These are phyloP conservation scores for Dreissena rostriformis DNA, from an alignment of 1,140 invertebrate genomes.

Conservation along the genomic window DNA sequence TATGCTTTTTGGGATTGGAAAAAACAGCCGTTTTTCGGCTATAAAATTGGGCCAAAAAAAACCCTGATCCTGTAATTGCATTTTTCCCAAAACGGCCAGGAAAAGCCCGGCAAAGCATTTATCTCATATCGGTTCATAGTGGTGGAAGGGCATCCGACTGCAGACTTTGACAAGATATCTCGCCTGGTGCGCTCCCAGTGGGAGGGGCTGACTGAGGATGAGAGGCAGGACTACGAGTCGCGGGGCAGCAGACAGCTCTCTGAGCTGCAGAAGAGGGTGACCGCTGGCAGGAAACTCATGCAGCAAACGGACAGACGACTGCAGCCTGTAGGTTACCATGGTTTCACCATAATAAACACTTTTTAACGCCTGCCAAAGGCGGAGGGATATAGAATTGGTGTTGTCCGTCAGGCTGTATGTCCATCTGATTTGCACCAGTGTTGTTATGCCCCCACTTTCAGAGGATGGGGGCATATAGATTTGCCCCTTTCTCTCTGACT, in stretches of 20 bases:
- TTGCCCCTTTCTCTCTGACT: too few relatives aligned
- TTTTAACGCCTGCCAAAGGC: too few relatives aligned
- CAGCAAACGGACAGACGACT: constrained; percentile 17
- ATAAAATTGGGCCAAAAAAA: too few relatives aligned
- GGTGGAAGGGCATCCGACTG: constrained; percentile 24
- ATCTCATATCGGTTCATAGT: constrained; percentile 2
- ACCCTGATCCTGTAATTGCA: too few relatives aligned
- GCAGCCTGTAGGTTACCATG: neutral
- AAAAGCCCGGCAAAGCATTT: neutral
- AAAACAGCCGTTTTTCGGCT: too few relatives aligned
- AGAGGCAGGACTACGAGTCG: constrained; percentile 17
- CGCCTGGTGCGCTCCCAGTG: constrained; percentile 5
- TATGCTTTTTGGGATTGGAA: too few relatives aligned
- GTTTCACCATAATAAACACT: neutral
- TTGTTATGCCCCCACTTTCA: too few relatives aligned
- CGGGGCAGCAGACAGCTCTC: constrained; percentile 21
- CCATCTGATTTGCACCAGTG: too few relatives aligned
- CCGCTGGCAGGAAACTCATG: constrained; percentile 1
- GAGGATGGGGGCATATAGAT: too few relatives aligned
- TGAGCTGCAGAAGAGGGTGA: constrained; percentile 22
- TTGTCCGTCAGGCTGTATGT: too few relatives aligned
- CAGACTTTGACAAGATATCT: constrained; percentile 31
- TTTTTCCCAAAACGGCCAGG: too few relatives aligned
- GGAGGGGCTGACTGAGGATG: constrained; percentile 37
- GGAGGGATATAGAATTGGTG: too few relatives aligned